These are phyloP conservation scores for Drosophila lacertosa DNA, from an alignment of 1,140 invertebrate genomes.

Conservation along the genomic window DNA sequence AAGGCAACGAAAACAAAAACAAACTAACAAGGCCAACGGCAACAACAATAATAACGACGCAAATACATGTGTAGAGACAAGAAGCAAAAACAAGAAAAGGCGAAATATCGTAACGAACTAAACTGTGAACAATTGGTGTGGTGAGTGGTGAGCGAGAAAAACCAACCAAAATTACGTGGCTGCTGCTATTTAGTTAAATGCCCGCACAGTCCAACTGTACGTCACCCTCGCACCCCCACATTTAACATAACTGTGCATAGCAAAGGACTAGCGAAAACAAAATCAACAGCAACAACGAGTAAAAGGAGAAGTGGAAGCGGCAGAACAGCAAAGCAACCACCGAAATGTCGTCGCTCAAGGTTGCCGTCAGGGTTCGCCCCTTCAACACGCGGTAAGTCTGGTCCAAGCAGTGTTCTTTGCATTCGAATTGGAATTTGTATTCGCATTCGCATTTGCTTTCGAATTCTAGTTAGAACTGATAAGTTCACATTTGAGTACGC, in stretches of 20 bases:
- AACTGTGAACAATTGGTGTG: slow-evolving; percentile 24
- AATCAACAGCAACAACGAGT: slow-evolving; percentile 6
- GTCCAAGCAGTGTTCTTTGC: slow-evolving; percentile 2
- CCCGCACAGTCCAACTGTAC: slow-evolving; percentile 27
- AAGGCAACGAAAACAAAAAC: slow-evolving; percentile 69
- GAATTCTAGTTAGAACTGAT: slow-evolving; percentile 25
- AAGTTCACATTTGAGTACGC: slow-evolving; percentile 26
- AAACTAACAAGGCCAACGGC: slow-evolving; percentile 62
- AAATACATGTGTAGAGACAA: slow-evolving; percentile 30
- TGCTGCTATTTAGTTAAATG: slow-evolving; percentile 16
- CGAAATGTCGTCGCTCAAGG: slow-evolving; percentile 88
- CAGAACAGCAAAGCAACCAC: slow-evolving; percentile 38
- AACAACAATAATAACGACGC: slow-evolving; percentile 31
- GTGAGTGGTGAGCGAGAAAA: slow-evolving; percentile 13
- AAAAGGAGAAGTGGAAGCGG: neutral
- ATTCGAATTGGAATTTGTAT: slow-evolving; percentile 7
- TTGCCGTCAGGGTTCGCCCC: slow-evolving; percentile 88
- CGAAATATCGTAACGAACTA: slow-evolving; percentile 41
- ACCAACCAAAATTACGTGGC: slow-evolving; percentile 30
- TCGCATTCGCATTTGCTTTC: slow-evolving; percentile 3
- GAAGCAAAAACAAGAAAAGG: slow-evolving; percentile 34
- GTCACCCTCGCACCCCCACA: neutral
- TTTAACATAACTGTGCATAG: slow-evolving; percentile 30
- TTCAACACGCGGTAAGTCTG: slow-evolving; percentile 87
- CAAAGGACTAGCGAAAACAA: slow-evolving; percentile 48